A percentile compares a stretch with the other conserved stretches of the same genome.
Conservation (phyloP, 1,140 invertebrate genomes). For the Brachionus sp. region DNA sequence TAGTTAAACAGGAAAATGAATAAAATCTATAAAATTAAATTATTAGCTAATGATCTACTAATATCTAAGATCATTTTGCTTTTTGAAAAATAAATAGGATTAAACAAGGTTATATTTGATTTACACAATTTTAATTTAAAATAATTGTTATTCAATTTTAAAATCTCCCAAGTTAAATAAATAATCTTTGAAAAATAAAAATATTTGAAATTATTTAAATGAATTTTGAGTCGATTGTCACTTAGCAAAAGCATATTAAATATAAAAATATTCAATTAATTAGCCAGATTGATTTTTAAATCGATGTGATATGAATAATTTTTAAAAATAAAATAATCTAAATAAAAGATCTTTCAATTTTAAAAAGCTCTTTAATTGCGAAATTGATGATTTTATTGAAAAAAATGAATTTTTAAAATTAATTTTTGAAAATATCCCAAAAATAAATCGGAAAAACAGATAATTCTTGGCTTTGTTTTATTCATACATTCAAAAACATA, state of each 20-base stretch:
- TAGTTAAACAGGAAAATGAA: no score
- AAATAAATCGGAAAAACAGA: background rate
- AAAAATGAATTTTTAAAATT: background rate
- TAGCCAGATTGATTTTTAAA: background rate
- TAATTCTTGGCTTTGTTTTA: background rate
- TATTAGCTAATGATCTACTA: no score
- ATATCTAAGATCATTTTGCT: no score
- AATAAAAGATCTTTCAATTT: background rate
- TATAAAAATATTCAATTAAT: background rate
- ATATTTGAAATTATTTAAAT: background rate
- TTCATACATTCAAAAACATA: background rate
- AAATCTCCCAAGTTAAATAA: no score
- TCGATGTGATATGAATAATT: background rate
- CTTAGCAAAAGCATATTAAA: background rate
- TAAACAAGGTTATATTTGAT: no score
- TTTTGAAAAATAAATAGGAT: no score
- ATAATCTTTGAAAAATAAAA: background rate
- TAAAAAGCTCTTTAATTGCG: background rate
- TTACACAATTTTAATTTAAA: no score
- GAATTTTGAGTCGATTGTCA: background rate
- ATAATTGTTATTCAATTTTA: no score
- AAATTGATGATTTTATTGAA: slow-evolving; percentile 1
- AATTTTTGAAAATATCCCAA: background rate
- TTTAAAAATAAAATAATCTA: background rate
- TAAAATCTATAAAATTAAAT: no score